These are phyloP conservation scores for Linepithema humile DNA, from an alignment of 1,140 invertebrate genomes.

Conservation along the genomic window DNA sequence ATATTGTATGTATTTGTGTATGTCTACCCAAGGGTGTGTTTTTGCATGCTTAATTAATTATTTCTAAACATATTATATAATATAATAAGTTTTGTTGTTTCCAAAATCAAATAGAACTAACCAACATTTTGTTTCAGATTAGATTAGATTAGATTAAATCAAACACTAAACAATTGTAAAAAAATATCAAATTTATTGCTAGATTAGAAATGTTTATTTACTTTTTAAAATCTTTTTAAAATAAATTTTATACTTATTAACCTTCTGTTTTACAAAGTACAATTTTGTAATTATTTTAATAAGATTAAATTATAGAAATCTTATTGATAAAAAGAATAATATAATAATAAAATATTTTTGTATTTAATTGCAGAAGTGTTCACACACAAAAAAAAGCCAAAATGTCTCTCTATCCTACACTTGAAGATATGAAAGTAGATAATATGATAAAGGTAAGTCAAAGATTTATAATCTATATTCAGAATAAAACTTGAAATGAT, in stretches of 20 bases:
- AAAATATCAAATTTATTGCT: not conserved
- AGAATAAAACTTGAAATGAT: not conserved
- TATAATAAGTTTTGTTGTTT: not conserved
- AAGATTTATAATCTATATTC: constrained; percentile 60
- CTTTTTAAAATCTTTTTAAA: not conserved
- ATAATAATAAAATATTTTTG: not conserved
- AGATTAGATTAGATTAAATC: constrained; percentile 34
- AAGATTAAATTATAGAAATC: not conserved
- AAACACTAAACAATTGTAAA: not conserved
- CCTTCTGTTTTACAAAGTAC: not conserved
- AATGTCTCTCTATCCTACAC: constrained; percentile 95
- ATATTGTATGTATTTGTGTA: not conserved
- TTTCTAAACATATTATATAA: too few species aligned
- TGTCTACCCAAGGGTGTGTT: not conserved
- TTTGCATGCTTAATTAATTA: not conserved
- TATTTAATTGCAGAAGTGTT: not conserved
- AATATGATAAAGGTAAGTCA: constrained; percentile 90
- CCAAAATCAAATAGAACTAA: not conserved
- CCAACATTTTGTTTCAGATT: not conserved
- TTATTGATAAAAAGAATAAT: not conserved
- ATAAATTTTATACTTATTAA: not conserved
- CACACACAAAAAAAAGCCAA: constrained; percentile 67
- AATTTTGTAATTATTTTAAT: not conserved
- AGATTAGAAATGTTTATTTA: not conserved
- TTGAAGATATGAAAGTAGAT: constrained; percentile 97